Base-by-base conservation (phyloP, 2,888 invertebrate species). In the Aelia acuminata region DNA sequence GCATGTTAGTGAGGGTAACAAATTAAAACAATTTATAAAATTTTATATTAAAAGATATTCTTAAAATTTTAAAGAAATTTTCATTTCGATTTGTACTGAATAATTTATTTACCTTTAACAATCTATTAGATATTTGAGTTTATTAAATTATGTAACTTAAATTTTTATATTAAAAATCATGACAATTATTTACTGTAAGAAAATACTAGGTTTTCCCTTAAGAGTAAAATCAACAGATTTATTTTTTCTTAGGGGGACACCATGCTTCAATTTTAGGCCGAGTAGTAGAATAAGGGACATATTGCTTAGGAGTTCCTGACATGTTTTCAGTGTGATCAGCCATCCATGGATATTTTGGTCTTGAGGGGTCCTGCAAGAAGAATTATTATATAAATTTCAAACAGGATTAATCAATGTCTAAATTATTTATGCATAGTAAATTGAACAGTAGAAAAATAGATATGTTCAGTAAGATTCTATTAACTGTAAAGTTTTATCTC, bases 271-370 rank as follows among this genome's bases (percentile, higher is more conserved):
- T 94, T 93, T 99, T 99, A 1, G 97, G 95, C 43, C 93, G 93
- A 0, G 97, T 97, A 4, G 99, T 99, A 90, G 95, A 95, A 93
- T 98, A 99, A 0, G 99, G 99, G 91, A 96, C 95, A 92, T 98
- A 99, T 90, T 96, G 95, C 84, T 93, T 92, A 2, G 94, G 93
- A 0, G 97, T 97, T 8, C 98, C 98, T 0, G 96, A 96, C 49
- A 95, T 91, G 92, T 99, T 99, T 92, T 97, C 96, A 0, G 94
- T 95, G 92, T 96, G 96, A 84, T 97, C 96, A 0, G 93, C 90
- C 95, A 98, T 96, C 99, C 99, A 99, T 90, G 95, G 94, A 92
- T 98, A 94, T 89, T 96, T 95, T 0, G 96, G 96, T 90, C 96
- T 93, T 92, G 94, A 92, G 84, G 96, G 94, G 92, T 97, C 96